Conservation (phyloP, 2,797 vertebrate species). For the Xyrichtys novacula region DNA sequence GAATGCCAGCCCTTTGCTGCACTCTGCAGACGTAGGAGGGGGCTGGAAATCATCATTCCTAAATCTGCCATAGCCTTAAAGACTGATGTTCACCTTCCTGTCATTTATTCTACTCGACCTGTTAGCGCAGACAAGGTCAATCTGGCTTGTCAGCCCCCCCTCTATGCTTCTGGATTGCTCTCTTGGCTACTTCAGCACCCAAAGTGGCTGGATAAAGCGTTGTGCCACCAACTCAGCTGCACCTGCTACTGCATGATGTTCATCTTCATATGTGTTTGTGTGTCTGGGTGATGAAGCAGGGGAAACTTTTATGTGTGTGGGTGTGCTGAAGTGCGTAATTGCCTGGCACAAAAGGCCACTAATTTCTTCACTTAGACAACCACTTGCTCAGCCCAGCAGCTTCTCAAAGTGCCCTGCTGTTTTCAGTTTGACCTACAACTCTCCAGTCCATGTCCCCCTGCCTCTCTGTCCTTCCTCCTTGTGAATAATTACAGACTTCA, state of each 20-base stretch:
- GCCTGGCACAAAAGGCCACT: slow-evolving; percentile 48
- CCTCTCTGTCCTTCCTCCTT: slow-evolving; percentile 11
- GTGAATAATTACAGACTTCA: slow-evolving; percentile 50
- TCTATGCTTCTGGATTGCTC: slow-evolving; percentile 54
- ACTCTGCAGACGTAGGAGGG: slow-evolving; percentile 9
- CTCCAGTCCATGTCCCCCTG: slow-evolving; percentile 41
- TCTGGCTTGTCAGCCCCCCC: slow-evolving; percentile 48
- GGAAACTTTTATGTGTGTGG: slow-evolving; percentile 9
- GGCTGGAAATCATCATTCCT: slow-evolving; percentile 59
- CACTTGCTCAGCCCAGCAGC: slow-evolving; percentile 50
- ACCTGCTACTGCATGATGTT: slow-evolving; percentile 22
- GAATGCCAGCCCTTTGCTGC: slow-evolving; percentile 9
- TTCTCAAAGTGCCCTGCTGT: slow-evolving; percentile 48
- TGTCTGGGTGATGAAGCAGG: slow-evolving; percentile 29
- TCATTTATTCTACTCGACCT: slow-evolving; percentile 65
- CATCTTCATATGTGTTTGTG: slow-evolving; percentile 16
- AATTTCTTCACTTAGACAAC: slow-evolving; percentile 58
- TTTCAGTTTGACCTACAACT: slow-evolving; percentile 64
- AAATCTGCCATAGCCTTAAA: slow-evolving; percentile 56
- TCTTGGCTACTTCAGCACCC: slow-evolving; percentile 51
- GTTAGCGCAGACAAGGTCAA: slow-evolving; percentile 68
- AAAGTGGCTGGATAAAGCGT: slow-evolving; percentile 31
- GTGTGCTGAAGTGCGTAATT: slow-evolving; percentile 59
- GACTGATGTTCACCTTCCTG: slow-evolving; percentile 66
- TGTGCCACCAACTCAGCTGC: slow-evolving; percentile 11